Evolutionary conservation across 2,113 vertebrate genomes (phyloP), one percentile per base, ranked within the genome.

Genomic region (Odontophorus gujanensis): DNA sequence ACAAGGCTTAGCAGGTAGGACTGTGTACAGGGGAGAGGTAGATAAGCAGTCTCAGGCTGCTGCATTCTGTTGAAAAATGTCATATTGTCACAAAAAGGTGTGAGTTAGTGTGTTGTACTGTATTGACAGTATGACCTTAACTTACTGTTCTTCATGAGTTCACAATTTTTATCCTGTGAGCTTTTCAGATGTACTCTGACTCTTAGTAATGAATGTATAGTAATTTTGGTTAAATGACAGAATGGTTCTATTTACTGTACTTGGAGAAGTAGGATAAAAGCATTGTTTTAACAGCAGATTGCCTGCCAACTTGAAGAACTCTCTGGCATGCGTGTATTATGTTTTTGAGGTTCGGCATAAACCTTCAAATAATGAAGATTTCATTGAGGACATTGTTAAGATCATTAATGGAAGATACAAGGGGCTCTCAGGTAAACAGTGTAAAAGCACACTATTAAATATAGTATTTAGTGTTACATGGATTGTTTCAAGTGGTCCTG

Each of bases 361-460:
- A 95, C 98, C 98, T 58, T 97, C 98, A 22, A 97, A 96, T 77
- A 95, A 91, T 3, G 98, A 98, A 36, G 97, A 97, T 69, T 98
- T 98, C 68, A 98, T 98, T 45, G 98, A 98, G 82, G 98, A 99
- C 78, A 97, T 99, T 30, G 98, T 98, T 15, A 97, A 97, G 69
- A 92, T 98, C 81, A 99, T 99, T 92, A 99, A 98, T 74, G 97
- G 95, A 89, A 97, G 97, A 97, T 99, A 99, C 97, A 98, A 98
- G 96, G 98, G 98, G 50, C 98, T 99, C 71, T 99, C 99, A 97
- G 99, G 99, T 99, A 97, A 97, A 32, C 58, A 68, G 10, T 13
- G 55, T 65, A 67, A 72, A 57, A 55, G 21, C 3, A 1, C 7
- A 1, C 40, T 74, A 11, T 57, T 32, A 68, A 62, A 48, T 36